Base-by-base conservation (phyloP, 2,113 vertebrate genomes). In the Myxocyprinus asiaticus region DNA sequence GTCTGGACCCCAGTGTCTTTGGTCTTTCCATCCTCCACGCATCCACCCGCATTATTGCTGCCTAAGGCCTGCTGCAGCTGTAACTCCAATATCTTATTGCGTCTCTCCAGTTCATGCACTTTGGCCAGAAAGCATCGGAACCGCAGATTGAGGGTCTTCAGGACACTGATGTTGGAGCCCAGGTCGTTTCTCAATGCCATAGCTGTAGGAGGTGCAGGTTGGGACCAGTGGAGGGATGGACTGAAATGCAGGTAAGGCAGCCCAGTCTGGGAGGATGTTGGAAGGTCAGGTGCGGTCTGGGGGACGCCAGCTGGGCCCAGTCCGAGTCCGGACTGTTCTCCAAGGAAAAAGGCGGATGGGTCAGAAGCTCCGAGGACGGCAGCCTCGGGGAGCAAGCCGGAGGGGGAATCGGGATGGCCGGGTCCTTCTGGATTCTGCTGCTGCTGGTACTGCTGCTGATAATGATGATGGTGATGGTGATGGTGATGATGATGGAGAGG, bases 111-210 rank as follows among this genome's bases (percentile, higher is more conserved):
- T 78, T 98, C 96, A 42, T 98, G 97, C 76, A 98, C 97, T 87
- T 98, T 98, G 42, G 97, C 97, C 89, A 98, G 85, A 89, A 98
- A 98, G 90, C 97, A 98, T 62, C 96, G 92, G 89, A 98, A 98
- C 3, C 97, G 92, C 80, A 98, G 90, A 80, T 98, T 98, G 66
- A 98, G 95, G 4, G 96, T 96, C 90, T 99, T 98, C 42, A 99
- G 94, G 79, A 98, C 95, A 81, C 93, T 95, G 90, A 99, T 98
- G 93, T 99, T 99, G 89, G 96, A 98, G 64, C 97, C 97, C 88
- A 98, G 87, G 93, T 98, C 97, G 85, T 98, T 99, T 76, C 97
- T 94, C 45, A 98, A 92, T 9, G 96, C 97, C 95, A 96, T 96
- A 86, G 96, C 95, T 72, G 93, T 95, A 3, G 95, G 95, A 0